These are phyloP conservation scores for Philereme transversata DNA, from an alignment of 2,888 invertebrate genomes.

Conservation along the genomic window DNA sequence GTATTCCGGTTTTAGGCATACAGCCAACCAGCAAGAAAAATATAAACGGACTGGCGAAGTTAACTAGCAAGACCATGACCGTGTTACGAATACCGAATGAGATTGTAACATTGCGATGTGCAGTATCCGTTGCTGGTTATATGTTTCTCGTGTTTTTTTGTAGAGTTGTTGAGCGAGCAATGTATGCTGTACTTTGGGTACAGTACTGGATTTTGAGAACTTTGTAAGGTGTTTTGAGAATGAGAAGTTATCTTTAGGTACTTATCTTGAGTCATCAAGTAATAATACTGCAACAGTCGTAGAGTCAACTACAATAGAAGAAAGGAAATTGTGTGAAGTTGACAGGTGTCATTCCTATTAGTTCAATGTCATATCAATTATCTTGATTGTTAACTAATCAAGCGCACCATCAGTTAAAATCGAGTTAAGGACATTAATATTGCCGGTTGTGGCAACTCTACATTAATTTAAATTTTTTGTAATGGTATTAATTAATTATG, in stretches of 20 bases:
- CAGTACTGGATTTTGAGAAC: neutral
- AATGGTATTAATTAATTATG: too few species aligned
- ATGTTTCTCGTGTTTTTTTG: neutral
- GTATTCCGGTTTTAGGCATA: conserved; percentile 58
- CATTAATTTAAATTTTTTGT: too few species aligned
- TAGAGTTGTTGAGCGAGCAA: conserved; percentile 29
- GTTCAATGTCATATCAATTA: conserved; percentile 16
- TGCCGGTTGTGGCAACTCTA: too few species aligned
- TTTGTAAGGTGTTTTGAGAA: conserved; percentile 15
- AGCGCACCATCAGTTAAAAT: neutral
- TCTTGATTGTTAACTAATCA: neutral
- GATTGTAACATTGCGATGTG: conserved; percentile 7
- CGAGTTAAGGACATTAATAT: too few species aligned
- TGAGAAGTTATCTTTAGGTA: conserved; percentile 21
- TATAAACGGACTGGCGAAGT: conserved; percentile 63
- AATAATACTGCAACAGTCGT: conserved; percentile 21
- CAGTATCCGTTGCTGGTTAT: conserved; percentile 40
- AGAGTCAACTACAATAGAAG: neutral
- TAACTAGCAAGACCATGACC: conserved; percentile 42
- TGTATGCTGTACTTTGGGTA: conserved; percentile 22
- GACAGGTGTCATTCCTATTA: conserved; percentile 10
- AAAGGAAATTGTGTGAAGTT: conserved; percentile 16
- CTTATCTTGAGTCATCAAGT: conserved; percentile 40
- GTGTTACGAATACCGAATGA: conserved; percentile 33
- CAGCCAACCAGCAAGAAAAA: conserved; percentile 67